These are phyloP conservation scores for Rhinolophus sinicus DNA, from an alignment of 2,113 vertebrate genomes.

Conservation along the genomic window DNA sequence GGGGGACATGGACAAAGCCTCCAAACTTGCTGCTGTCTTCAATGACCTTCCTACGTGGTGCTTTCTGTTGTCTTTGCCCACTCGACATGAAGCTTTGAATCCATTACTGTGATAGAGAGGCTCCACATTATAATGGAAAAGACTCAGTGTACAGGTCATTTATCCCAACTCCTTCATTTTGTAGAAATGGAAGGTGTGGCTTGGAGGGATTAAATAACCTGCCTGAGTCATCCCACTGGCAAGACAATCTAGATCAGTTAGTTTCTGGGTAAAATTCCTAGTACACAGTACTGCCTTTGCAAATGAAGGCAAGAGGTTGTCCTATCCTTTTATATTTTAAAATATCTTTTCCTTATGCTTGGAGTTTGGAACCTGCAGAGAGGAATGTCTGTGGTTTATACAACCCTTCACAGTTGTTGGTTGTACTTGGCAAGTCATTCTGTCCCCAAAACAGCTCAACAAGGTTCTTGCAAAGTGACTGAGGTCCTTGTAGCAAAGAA, in stretches of 20 bases:
- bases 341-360: conserved; percentile 26
- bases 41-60: not conserved
- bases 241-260: not conserved
- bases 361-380: conserved; percentile 30
- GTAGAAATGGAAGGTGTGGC: not conserved
- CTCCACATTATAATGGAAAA: not conserved
- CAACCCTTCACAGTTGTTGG: conserved; percentile 42
- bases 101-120: not conserved
- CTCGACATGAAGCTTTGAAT: not conserved
- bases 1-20: not conserved
- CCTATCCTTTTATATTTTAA: not conserved
- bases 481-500: conserved; percentile 39
- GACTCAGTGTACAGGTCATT: not conserved
- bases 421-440: conserved; percentile 66
- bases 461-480: conserved; percentile 42
- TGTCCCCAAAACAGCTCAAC: conserved; percentile 62
- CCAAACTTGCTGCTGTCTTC: not conserved
- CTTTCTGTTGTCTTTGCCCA: conserved; percentile 2
- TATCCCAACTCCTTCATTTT: conserved; percentile 1
- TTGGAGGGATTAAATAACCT: not conserved
- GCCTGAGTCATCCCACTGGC: not conserved
- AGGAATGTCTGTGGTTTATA: conserved; percentile 15
- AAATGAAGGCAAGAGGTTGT: not conserved
- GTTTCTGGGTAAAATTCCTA: not conserved
- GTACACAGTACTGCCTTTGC: not conserved